Conservation (phyloP, 2,888 invertebrate species). For the Drosophila pseudotalamancana region DNA sequence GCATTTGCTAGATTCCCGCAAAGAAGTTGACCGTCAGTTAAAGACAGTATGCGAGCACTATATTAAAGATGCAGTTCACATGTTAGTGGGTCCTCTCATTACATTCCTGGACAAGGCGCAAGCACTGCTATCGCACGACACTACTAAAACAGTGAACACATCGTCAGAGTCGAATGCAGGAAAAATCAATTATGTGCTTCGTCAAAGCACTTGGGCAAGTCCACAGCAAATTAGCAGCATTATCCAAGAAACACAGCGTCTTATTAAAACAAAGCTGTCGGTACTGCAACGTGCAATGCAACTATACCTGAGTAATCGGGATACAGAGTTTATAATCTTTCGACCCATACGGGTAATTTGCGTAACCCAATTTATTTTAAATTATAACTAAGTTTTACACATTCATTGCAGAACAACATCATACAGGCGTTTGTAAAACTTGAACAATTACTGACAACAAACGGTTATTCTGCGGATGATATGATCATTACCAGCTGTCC, state of each 20-base stretch:
- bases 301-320: conserved; percentile 97
- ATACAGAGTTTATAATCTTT: conserved; percentile 98
- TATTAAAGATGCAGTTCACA: conserved; percentile 91
- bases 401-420: conserved; percentile 89
- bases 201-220: conserved; percentile 87
- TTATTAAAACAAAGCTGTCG: conserved; percentile 92
- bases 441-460: conserved; percentile 89
- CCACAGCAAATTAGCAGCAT: conserved; percentile 90
- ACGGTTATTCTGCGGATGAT: conserved; percentile 93
- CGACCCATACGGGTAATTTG: conserved; percentile 92
- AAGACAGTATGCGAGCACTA: conserved; percentile 95
- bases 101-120: conserved; percentile 90
- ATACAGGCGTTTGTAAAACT: conserved; percentile 94
- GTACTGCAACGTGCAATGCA: conserved; percentile 95
- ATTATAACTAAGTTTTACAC: background rate
- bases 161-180: conserved; percentile 34
- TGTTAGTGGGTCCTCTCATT: conserved; percentile 90
- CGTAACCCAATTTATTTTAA: conserved; percentile 43
- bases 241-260: conserved; percentile 91
- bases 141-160: conserved; percentile 17
- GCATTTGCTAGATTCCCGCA: conserved; percentile 96
- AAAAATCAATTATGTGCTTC: conserved; percentile 81
- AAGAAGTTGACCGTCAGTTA: conserved; percentile 97
- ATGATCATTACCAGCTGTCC: conserved; percentile 94
- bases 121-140: conserved; percentile 52